Evolutionary conservation across 2,113 vertebrate genomes (phyloP), one percentile per base, ranked within the genome.

Genomic region (Gadus chalcogrammus): DNA sequence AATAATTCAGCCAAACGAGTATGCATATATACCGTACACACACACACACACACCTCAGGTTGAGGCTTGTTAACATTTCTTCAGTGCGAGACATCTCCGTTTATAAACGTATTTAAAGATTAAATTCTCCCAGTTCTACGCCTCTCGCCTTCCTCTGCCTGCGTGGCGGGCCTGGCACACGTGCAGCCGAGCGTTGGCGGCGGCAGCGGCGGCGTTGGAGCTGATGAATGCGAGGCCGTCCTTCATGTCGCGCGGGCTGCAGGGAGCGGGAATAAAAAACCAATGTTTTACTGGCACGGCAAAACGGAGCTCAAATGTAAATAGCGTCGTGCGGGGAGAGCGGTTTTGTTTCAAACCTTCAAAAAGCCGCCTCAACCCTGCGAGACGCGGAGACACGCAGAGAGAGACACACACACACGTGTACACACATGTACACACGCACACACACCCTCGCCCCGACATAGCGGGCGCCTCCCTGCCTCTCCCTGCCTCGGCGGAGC

Each of bases 291-390:
- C 83, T 72, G 83, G 79, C 76, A 13, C 85, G 84, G 88, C 86
- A 89, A 89, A 91, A 88, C 85, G 89, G 76, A 84, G 85, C 82
- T 82, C 88, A 89, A 91, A 91, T 90, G 91, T 92, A 92, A 93
- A 92, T 90, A 91, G 79, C 86, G 28, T 75, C 80, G 77, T 70
- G 82, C 83, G 82, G 80, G 82, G 72, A 70, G 52, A 70, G 58
- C 24, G 64, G 22, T 68, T 71, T 73, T 72, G 83, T 87, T 85
- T 90, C 85, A 86, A 82, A 86, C 85, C 89, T 90, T 93, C 89
- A 91, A 90, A 69, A 9, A 9, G 9, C 82, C 83, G 71, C 79
- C 88, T 88, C 85, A 85, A 67, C 85, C 82, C 88, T 88, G 87
- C 84, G 89, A 91, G 89, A 91, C 88, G 79, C 82, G 79, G 79